Percentiles rank a stretch among this genome's conserved stretches.
Evolutionary conservation across 2,888 invertebrate species (phyloP).

Genomic region (Ectemnius cavifrons): DNA sequence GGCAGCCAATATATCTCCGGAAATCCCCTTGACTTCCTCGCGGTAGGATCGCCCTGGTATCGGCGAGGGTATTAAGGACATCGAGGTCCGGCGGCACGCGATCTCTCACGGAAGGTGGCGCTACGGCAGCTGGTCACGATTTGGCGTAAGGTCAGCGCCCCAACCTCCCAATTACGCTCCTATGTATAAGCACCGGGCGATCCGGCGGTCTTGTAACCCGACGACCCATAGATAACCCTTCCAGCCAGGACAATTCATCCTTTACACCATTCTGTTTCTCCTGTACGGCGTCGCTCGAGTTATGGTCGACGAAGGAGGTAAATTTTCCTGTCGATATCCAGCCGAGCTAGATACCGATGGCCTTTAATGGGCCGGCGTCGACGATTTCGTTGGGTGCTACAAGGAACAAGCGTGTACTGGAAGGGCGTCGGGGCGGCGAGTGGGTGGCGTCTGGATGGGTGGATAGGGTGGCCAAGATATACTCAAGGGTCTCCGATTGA

Average conservation of each 20-base stretch:
- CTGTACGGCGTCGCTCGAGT: constrained; percentile 40
- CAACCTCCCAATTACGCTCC: not conserved
- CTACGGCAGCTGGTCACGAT: not conserved
- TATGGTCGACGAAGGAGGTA: constrained; percentile 38
- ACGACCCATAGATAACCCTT: constrained; percentile 42
- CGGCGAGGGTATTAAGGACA: constrained; percentile 1
- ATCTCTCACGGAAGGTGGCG: not conserved
- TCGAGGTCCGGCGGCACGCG: not conserved
- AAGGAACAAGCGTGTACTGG: too few relatives aligned
- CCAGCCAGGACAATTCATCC: constrained; percentile 52
- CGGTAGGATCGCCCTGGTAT: not conserved
- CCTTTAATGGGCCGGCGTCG: constrained; percentile 51
- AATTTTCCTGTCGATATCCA: constrained; percentile 49
- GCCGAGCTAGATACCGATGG: constrained; percentile 26
- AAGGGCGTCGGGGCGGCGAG: constrained; percentile 6
- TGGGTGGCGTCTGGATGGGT: not conserved
- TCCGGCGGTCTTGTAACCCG: not conserved
- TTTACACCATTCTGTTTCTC: constrained; percentile 39
- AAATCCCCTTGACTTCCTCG: not conserved
- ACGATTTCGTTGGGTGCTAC: constrained; percentile 45
- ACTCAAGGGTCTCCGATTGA: constrained; percentile 61
- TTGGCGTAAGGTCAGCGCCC: not conserved
- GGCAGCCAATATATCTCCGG: too few relatives aligned
- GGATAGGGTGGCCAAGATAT: constrained; percentile 37
- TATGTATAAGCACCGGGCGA: constrained; percentile 3